These are phyloP conservation scores for Lasioglossum morio DNA, from an alignment of 2,888 invertebrate species.

Conservation along the genomic window DNA sequence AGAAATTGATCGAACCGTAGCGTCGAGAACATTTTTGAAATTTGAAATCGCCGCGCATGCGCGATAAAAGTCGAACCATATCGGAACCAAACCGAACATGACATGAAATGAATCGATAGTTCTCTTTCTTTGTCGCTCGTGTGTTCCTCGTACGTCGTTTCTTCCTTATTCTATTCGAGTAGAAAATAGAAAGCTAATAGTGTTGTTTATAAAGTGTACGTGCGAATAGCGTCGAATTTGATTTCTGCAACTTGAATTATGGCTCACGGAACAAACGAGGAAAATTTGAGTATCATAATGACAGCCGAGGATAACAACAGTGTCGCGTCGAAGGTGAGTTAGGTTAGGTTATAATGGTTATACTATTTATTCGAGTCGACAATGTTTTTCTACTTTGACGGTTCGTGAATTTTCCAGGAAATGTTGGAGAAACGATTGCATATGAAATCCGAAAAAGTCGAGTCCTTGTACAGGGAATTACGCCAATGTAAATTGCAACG, in stretches of 20 bases:
- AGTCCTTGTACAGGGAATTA: slow-evolving; percentile 91
- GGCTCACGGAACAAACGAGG: slow-evolving; percentile 20
- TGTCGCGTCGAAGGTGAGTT: slow-evolving; percentile 40
- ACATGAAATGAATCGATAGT: not conserved
- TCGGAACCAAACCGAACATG: no score
- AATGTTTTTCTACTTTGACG: not conserved
- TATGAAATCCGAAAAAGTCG: slow-evolving; percentile 92
- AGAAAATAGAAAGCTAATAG: not conserved
- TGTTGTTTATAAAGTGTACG: not conserved
- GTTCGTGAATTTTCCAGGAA: slow-evolving; percentile 33
- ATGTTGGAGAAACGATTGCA: slow-evolving; percentile 87
- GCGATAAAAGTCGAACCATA: no score
- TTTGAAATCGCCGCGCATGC: no score
- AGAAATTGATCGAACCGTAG: no score
- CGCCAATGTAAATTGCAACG: slow-evolving; percentile 92
- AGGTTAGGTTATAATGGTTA: not conserved
- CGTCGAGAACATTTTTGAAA: no score
- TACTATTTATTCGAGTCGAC: not conserved
- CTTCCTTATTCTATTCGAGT: not conserved
- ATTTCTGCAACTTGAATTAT: not conserved
- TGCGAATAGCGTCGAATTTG: not conserved
- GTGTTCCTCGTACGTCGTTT: not conserved
- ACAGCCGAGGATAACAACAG: slow-evolving; percentile 11
- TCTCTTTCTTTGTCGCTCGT: not conserved
- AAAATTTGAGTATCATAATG: not conserved